phyloP scores from a whole-genome alignment of 2,797 vertebrate species.

The Ciconia nigra region DNA sequence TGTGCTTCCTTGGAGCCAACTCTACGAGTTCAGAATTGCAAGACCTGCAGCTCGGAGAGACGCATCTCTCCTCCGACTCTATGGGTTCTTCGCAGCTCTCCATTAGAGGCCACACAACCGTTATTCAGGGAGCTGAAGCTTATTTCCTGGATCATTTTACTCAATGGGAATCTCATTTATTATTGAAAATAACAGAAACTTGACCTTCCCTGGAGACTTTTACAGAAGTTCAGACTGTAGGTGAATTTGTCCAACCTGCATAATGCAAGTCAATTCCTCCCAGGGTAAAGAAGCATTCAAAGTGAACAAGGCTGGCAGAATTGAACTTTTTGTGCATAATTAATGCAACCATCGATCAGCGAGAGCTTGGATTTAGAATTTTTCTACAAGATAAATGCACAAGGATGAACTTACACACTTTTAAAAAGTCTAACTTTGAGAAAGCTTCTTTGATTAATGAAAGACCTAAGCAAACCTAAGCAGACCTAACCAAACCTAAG shows the following conservation, averaged over 20 bases:
- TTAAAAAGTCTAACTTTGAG: neutral
- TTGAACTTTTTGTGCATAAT: conserved; percentile 32
- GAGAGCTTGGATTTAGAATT: neutral
- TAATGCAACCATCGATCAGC: conserved; percentile 31
- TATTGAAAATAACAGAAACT: conserved; percentile 61
- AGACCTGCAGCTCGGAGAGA: neutral
- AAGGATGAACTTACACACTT: neutral
- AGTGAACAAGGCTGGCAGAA: neutral
- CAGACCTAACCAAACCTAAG: too few species aligned
- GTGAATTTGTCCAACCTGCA: conserved; percentile 38
- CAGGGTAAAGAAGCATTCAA: conserved; percentile 3
- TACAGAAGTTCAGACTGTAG: conserved; percentile 15
- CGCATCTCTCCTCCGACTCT: neutral
- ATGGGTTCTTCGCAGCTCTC: neutral
- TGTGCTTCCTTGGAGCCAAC: neutral
- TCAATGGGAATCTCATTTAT: conserved; percentile 59
- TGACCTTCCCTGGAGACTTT: conserved; percentile 47
- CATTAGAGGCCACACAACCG: neutral
- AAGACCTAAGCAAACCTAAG: neutral
- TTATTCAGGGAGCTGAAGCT: neutral
- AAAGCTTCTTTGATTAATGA: neutral
- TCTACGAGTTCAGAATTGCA: neutral
- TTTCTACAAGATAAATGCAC: neutral
- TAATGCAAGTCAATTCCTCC: conserved; percentile 37
- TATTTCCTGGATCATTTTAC: conserved; percentile 48